Evolutionary conservation across 2,113 vertebrate genomes (phyloP).

Genomic region (Atrichornis clamosus): DNA sequence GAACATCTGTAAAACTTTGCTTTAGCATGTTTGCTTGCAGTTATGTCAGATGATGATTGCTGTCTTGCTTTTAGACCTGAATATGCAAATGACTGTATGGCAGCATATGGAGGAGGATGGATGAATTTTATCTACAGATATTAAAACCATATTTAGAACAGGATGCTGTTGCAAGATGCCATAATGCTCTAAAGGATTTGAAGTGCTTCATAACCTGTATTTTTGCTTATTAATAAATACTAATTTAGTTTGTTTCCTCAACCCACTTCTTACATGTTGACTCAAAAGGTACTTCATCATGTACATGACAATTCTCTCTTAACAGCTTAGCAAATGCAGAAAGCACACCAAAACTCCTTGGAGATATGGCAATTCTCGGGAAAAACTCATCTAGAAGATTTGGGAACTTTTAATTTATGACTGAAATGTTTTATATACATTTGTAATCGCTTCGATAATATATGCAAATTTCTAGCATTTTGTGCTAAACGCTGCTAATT

Average conservation of each 20-base stretch:
- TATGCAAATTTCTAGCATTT: not conserved
- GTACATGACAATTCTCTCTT: not conserved
- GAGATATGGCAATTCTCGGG: not conserved
- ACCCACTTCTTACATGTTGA: slow-evolving; percentile 46
- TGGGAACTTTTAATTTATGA: slow-evolving; percentile 44
- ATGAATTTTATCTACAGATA: slow-evolving; percentile 29
- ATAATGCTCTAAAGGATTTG: not conserved
- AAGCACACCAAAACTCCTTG: not conserved
- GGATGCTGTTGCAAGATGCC: slow-evolving; percentile 1
- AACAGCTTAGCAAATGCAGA: not conserved
- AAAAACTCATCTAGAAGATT: slow-evolving; percentile 35
- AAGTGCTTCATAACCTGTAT: slow-evolving; percentile 19
- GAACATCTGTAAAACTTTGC: not conserved
- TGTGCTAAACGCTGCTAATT: not conserved
- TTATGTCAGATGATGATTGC: not conserved
- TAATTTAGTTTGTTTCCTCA: slow-evolving; percentile 52
- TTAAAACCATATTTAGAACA: slow-evolving; percentile 23
- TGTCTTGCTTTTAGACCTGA: slow-evolving; percentile 11
- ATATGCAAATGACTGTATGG: not conserved
- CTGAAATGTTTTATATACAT: not conserved
- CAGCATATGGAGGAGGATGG: not conserved
- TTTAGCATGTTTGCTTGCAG: not conserved
- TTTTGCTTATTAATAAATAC: slow-evolving; percentile 62
- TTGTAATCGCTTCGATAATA: slow-evolving; percentile 32
- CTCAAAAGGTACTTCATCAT: slow-evolving; percentile 23